phyloP scores from a whole-genome alignment of 2,888 invertebrate species.

The Sepioteuthis lessoniana region DNA sequence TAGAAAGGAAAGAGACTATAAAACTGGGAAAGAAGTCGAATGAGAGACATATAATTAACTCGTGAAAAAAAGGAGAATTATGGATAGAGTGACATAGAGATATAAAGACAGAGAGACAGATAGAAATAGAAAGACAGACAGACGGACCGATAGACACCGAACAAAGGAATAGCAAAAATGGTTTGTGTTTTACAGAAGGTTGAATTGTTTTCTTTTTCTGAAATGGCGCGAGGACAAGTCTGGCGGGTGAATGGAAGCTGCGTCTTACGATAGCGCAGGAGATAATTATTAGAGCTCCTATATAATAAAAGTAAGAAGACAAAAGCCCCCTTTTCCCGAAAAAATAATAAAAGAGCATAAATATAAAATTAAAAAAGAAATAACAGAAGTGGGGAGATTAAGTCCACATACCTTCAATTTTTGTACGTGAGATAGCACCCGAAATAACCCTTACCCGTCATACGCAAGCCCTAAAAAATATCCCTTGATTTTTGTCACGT shows the following conservation, averaged over 20 bases:
- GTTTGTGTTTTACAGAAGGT: neutral
- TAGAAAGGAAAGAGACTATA: too few relatives aligned
- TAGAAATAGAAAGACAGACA: neutral
- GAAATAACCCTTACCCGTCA: neutral
- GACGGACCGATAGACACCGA: neutral
- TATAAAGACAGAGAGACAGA: too few relatives aligned
- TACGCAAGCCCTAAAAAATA: neutral
- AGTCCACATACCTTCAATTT: neutral
- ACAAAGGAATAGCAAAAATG: neutral
- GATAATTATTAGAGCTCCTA: neutral
- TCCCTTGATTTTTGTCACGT: neutral
- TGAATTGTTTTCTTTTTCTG: neutral
- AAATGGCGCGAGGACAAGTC: neutral
- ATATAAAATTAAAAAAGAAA: neutral
- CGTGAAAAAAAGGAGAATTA: neutral
- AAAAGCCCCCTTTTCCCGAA: neutral
- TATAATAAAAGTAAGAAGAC: slow-evolving; percentile 4
- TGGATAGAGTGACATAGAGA: too few relatives aligned
- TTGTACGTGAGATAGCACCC: neutral
- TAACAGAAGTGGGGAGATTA: neutral
- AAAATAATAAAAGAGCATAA: neutral
- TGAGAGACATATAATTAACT: neutral
- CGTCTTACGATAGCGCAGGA: neutral
- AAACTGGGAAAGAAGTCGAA: too few relatives aligned
- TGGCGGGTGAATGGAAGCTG: neutral